Base-by-base conservation (phyloP, 2,113 vertebrate genomes). In the Psilopsiagon aymara region DNA sequence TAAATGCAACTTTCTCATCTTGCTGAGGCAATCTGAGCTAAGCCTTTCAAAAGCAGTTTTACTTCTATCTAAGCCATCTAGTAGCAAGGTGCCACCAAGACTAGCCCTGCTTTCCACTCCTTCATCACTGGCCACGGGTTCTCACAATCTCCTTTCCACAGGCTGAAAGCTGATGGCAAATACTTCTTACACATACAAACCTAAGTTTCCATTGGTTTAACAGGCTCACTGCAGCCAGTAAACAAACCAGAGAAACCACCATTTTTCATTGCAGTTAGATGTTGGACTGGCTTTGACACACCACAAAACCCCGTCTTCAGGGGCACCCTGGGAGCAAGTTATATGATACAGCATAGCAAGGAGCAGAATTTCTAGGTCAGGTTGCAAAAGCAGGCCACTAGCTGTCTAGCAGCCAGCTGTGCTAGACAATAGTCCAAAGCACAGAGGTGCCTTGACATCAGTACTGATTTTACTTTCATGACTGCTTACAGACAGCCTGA, bases 121-220 rank as follows among this genome's bases (percentile, higher is more conserved):
- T 47, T 49, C 15, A 16, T 14, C 15, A 8, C n/a, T 2, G 1
- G 44, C 24, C 28, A n/a, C 0, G 0, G 25, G 66, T 63, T 81
- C 17, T 80, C 43, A 31, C 28, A 18, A 27, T 35, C 47, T 71
- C 20, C 24, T 62, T 55, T 62, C 23, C n/a, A 47, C 29, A 52
- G 21, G 21, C 43, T 69, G 39, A 33, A 88, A 78, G 29, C 39
- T 91, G 79, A 85, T 31, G 57, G 53, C 49, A 85, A 66, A 60
- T 37, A 85, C 39, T 78, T 44, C 35, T 49, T 49, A 70, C 20
- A 55, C 23, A 33, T n/a, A 66, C 12, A 85, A 64, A 82, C 60
- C 7, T 41, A 77, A 71, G 9, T 70, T 66, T 82, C 37, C 14
- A 17, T 25, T 78, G 33, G 21, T 44, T 66, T 66, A 74, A 35